These are phyloP conservation scores for Orius insidiosus DNA, from an alignment of 1,140 invertebrate species.

Conservation along the genomic window DNA sequence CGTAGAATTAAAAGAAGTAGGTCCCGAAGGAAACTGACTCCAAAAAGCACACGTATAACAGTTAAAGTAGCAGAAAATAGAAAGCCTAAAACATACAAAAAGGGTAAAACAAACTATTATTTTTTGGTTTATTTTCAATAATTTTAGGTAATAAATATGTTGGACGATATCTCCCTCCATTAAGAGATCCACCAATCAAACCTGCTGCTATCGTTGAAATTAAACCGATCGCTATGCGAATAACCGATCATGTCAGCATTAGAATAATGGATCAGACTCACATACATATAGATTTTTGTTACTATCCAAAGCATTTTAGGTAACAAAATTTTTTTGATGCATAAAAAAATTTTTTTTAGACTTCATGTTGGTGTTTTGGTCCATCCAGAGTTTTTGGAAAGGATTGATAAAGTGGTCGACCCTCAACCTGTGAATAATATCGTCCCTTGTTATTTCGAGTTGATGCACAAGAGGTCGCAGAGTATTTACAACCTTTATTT, in stretches of 20 bases:
- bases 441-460: constrained; percentile 2
- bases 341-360: background rate
- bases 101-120: no score
- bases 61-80: background rate
- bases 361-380: constrained; percentile 1
- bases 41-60: background rate
- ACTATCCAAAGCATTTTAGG: background rate
- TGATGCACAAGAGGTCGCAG: constrained; percentile 2
- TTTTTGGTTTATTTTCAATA: no score
- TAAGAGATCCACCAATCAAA: background rate
- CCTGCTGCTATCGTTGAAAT: background rate
- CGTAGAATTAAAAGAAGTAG: background rate
- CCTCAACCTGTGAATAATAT: background rate
- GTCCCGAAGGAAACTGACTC: background rate
- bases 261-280: constrained; percentile 7
- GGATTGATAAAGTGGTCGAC: constrained; percentile 4
- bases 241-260: constrained; percentile 6
- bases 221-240: background rate
- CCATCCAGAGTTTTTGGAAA: constrained; percentile 3
- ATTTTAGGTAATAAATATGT: no score
- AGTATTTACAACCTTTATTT: background rate
- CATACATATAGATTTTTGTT: constrained; percentile 2
- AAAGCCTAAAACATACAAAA: no score
- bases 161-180: background rate
- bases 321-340: no score